Evolutionary conservation across 2,797 vertebrate genomes (phyloP), one percentile per base, ranked within the genome.

Genomic region (Sus cebifrons): DNA sequence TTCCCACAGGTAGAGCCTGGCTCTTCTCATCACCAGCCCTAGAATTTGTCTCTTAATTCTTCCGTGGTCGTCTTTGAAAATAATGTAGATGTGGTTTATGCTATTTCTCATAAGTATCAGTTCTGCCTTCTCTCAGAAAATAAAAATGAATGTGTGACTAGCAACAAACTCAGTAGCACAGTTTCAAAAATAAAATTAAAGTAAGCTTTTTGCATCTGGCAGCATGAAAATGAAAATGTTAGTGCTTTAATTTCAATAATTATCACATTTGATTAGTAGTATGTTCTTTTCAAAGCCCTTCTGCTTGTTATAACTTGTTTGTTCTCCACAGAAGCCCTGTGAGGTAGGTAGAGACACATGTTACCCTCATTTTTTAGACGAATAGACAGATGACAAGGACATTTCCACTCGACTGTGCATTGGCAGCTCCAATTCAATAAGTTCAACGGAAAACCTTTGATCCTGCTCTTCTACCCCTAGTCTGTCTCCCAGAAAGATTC

Each of bases 191-290:
- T 93, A 95, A 93, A 97, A 92, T 95, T 71, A 67, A 27, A 86
- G 60, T 49, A 8, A 44, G n/a, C 60, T 60, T 89, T 96, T 95
- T 89, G 67, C 93, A 97, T 94, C 96, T 97, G 79, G 83, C 88
- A 95, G 62, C 70, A 94, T 94, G 84, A 94, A 95, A 96, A 94
- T 89, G 86, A 91, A 97, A 79, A 29, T 68, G 44, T 83, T 56
- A 95, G 88, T 92, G 58, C 49, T 96, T 94, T 89, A 29, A 96
- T 94, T 97, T 97, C 93, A 95, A 93, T 96, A 91, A 78, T n/a
- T 67, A 67, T 70, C 94, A 79, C 18, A 77, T 75, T 18, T 74
- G 58, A 79, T 67, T n/a, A 9, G 32, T 17, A 70, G 44, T 36
- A 21, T 52, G 10, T 68, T 87, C 54, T 78, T 95, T 86, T 70